These are phyloP conservation scores for Pipistrellus pipistrellus DNA, from an alignment of 2,797 vertebrate genomes.

Conservation along the genomic window DNA sequence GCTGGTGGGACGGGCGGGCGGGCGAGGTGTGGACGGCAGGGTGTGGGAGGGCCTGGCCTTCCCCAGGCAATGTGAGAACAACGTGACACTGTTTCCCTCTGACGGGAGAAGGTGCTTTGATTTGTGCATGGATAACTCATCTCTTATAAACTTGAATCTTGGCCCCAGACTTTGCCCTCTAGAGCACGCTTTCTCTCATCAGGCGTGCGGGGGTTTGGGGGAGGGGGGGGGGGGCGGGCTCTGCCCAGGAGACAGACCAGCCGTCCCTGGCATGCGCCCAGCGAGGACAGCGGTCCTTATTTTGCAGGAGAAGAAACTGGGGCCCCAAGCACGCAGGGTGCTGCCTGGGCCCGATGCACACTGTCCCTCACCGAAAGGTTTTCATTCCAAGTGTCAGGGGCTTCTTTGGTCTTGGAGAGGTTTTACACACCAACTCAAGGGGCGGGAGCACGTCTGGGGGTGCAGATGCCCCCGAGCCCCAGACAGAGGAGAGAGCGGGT, in stretches of 20 bases:
- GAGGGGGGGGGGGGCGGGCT: no score
- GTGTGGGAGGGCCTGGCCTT: not conserved
- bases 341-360: not conserved
- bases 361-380: not conserved
- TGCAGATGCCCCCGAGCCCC: not conserved
- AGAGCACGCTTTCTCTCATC: not conserved
- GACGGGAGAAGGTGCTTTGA: constrained; percentile 47
- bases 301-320: not conserved
- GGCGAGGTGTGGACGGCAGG: not conserved
- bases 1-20: not conserved
- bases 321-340: no score
- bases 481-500: not conserved
- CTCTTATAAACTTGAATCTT: constrained; percentile 73
- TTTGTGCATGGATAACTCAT: constrained; percentile 69
- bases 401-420: not conserved
- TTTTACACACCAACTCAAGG: not conserved
- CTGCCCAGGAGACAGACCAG: not conserved
- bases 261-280: not conserved
- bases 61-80: constrained; percentile 63
- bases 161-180: constrained; percentile 74
- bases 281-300: not conserved
- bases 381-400: not conserved
- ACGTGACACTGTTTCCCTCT: constrained; percentile 74
- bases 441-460: not conserved
- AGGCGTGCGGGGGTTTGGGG: not conserved